A percentile compares a stretch with the other conserved stretches of the same genome.
Conservation (phyloP, 2,797 vertebrate species). For the Sebastolobus altivelis region DNA sequence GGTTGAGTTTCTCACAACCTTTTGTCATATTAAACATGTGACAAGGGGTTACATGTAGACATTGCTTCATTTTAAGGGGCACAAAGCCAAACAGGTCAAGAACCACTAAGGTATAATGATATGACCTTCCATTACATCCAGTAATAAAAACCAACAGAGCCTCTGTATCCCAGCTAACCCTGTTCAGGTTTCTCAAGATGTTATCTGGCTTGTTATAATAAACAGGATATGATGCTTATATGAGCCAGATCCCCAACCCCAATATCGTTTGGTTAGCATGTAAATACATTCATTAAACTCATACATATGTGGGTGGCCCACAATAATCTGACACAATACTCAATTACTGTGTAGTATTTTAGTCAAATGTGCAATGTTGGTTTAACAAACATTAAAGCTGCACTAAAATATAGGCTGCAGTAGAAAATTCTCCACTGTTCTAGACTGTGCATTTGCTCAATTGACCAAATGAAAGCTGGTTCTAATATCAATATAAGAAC, state of each 20-base stretch:
- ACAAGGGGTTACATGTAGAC: not conserved
- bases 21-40: not conserved
- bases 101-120: not conserved
- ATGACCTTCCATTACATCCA: not conserved
- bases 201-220: slow-evolving; percentile 49
- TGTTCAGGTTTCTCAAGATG: slow-evolving; percentile 27
- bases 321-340: not conserved
- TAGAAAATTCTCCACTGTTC: not conserved
- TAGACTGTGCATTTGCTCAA: not conserved
- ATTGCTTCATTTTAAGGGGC: not conserved
- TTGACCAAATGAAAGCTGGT: not conserved
- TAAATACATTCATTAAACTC: slow-evolving; percentile 40
- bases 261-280: slow-evolving; percentile 44
- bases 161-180: not conserved
- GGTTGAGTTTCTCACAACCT: not conserved
- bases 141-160: not conserved
- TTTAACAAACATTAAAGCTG: not conserved
- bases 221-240: slow-evolving; percentile 57
- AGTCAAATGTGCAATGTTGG: not conserved
- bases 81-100: not conserved
- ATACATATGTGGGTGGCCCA: slow-evolving; percentile 33
- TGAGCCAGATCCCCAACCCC: slow-evolving; percentile 11
- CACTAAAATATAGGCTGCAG: not conserved
- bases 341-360: not conserved
- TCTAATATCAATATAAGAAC: not conserved